A percentile compares a stretch with the other conserved stretches of the same genome.
Evolutionary conservation across 1,140 invertebrate species (phyloP).

Genomic region (Drosophila hydei): DNA sequence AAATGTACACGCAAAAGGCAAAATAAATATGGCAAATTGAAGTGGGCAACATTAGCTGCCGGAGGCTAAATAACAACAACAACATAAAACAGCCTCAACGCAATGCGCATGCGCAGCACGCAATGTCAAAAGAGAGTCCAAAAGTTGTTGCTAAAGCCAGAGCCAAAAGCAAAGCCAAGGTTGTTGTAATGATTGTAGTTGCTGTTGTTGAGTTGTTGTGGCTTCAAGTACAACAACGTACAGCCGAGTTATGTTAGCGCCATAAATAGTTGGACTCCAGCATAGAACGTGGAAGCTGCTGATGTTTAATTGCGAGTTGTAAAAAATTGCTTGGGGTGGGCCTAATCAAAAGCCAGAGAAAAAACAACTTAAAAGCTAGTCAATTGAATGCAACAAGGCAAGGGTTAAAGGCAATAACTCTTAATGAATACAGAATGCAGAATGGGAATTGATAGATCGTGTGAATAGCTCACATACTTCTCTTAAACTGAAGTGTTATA

Average conservation of each 20-base stretch:
- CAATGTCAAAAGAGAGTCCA: constrained; percentile 47
- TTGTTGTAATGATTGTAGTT: constrained; percentile 40
- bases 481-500: neutral
- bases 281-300: constrained; percentile 18
- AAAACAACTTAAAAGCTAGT: constrained; percentile 7
- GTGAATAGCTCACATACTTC: neutral
- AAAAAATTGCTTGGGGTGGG: constrained; percentile 25
- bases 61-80: constrained; percentile 16
- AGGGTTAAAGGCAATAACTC: constrained; percentile 6
- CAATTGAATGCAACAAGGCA: constrained; percentile 11
- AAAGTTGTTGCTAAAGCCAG: constrained; percentile 25
- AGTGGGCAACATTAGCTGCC: constrained; percentile 47
- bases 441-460: neutral
- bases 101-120: constrained; percentile 55
- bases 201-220: constrained; percentile 19
- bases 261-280: constrained; percentile 44
- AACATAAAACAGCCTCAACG: constrained; percentile 21
- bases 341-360: constrained; percentile 31
- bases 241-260: constrained; percentile 46
- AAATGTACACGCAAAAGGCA: constrained; percentile 48
- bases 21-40: constrained; percentile 60
- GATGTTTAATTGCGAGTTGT: constrained; percentile 51
- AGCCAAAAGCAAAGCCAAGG: constrained; percentile 52
- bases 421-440: constrained; percentile 9
- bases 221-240: constrained; percentile 29